A percentile compares a stretch with the other conserved stretches of the same genome.
These are phyloP conservation scores for Amblyornis subalaris DNA, from an alignment of 2,113 vertebrate species.

Conservation along the genomic window DNA sequence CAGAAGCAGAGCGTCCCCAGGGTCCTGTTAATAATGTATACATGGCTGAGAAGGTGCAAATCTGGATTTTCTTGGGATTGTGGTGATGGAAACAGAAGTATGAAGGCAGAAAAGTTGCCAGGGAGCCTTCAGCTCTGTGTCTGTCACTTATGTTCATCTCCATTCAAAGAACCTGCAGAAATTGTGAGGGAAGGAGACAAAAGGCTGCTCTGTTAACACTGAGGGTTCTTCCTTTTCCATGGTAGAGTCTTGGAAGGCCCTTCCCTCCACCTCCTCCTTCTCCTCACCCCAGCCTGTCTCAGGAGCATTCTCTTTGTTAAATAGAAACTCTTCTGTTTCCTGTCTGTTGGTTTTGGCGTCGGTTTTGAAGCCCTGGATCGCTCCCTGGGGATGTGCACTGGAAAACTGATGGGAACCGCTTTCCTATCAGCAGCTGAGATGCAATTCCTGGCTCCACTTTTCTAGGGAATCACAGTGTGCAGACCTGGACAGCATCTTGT, in stretches of 20 bases:
- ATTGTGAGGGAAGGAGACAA: neutral
- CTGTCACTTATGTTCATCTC: neutral
- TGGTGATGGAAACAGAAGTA: neutral
- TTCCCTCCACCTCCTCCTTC: neutral
- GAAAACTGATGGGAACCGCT: neutral
- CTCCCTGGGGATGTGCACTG: neutral
- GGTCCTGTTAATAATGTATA: neutral
- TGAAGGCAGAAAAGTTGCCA: neutral
- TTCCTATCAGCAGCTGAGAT: conserved; percentile 33
- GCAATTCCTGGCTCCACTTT: neutral
- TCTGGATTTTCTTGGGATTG: neutral
- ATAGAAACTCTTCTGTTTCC: neutral
- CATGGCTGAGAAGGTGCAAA: neutral
- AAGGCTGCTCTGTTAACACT: neutral
- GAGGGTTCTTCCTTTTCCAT: neutral
- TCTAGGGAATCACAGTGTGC: neutral
- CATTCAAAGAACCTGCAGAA: neutral
- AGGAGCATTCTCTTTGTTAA: neutral
- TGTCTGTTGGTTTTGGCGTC: neutral
- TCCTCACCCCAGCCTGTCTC: neutral
- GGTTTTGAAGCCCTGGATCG: neutral
- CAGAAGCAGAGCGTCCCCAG: neutral
- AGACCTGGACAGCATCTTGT: neutral
- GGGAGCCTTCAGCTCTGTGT: neutral
- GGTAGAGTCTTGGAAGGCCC: neutral